Evolutionary conservation across 2,797 vertebrate species (phyloP).

Genomic region (Leptatherina wallacei): DNA sequence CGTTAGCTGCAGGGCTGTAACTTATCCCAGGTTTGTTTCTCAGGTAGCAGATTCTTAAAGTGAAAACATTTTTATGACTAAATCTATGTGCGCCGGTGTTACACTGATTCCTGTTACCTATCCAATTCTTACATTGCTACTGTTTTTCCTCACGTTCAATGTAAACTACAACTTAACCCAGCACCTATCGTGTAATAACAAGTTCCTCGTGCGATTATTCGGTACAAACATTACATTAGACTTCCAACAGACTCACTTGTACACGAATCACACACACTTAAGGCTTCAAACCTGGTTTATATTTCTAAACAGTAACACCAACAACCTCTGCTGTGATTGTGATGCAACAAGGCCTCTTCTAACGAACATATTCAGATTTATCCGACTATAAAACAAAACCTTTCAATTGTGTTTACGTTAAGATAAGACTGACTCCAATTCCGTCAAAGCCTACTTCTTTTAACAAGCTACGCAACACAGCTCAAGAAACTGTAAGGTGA

Average conservation of each 20-base stretch:
- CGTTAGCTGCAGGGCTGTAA: not conserved
- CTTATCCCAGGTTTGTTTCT: not conserved
- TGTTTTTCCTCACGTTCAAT: not conserved
- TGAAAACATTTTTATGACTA: not conserved
- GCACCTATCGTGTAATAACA: not conserved
- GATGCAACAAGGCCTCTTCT: conserved; percentile 55
- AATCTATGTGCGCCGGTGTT: not conserved
- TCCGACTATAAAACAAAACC: not conserved
- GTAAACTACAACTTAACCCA: not conserved
- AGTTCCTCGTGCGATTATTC: not conserved
- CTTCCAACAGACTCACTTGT: not conserved
- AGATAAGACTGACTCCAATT: accelerated
- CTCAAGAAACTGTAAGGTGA: not conserved
- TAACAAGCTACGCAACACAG: accelerated
- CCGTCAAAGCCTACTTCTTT: accelerated
- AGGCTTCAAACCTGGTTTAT: not conserved
- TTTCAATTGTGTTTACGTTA: accelerated
- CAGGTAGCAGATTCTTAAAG: not conserved
- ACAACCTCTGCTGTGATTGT: not conserved
- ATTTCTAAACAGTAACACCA: not conserved
- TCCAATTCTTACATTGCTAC: not conserved
- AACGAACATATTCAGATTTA: not conserved
- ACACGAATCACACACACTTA: not conserved
- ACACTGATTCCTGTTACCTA: not conserved
- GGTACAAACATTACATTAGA: not conserved